Evolutionary conservation across 2,113 vertebrate species (phyloP).

Genomic region (Centropus bengalensis): DNA sequence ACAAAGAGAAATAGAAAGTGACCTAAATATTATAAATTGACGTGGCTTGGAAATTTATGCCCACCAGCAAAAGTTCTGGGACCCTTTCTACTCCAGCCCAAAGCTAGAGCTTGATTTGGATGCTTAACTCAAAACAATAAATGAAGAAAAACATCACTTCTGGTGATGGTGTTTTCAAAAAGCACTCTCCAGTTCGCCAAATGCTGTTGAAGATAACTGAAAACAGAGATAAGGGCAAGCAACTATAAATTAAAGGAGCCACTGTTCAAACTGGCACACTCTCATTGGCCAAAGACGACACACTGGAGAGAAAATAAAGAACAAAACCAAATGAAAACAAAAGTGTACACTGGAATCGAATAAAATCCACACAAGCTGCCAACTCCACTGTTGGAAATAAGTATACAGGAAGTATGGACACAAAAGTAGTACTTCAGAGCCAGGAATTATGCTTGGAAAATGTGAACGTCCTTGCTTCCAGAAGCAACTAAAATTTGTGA

Average conservation of each 20-base stretch:
- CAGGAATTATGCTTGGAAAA: constrained; percentile 9
- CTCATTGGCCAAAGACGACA: background rate
- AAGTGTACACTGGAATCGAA: background rate
- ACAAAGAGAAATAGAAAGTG: background rate
- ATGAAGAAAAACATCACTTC: background rate
- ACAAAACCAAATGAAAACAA: background rate
- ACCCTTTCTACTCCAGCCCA: background rate
- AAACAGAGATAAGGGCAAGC: background rate
- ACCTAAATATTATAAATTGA: background rate
- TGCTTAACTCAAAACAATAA: background rate
- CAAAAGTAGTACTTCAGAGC: background rate
- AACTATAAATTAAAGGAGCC: background rate
- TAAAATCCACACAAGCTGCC: background rate
- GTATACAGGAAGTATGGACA: background rate
- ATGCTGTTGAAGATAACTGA: background rate
- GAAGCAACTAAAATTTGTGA: background rate
- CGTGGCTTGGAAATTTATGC: background rate
- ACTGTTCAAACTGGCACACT: background rate
- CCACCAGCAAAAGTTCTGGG: background rate
- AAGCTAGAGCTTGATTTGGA: background rate
- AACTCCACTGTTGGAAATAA: background rate
- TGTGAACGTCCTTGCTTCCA: background rate
- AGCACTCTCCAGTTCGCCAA: background rate
- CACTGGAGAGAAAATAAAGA: background rate
- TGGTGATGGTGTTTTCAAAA: background rate